Evolutionary conservation across 2,888 invertebrate species (phyloP).

Genomic region (Iphiclides podalirius): DNA sequence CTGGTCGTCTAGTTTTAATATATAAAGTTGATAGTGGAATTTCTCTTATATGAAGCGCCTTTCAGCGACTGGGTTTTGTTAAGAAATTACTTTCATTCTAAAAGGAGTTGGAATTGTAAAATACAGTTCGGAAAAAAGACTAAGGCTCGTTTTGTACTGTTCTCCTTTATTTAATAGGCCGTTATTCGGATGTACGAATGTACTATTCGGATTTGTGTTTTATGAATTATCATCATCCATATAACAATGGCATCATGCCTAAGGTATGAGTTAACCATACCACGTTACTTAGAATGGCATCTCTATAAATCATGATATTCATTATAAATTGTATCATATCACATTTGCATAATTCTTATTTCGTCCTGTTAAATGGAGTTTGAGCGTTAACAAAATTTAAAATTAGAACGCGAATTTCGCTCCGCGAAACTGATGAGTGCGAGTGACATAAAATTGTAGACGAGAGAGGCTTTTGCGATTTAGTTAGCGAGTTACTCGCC

Average conservation of each 20-base stretch:
- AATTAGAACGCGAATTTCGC: conserved; percentile 5
- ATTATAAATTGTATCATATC: too few species aligned
- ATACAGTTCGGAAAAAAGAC: neutral
- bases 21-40: neutral
- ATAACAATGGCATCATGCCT: neutral
- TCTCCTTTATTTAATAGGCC: neutral
- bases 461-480: conserved; percentile 14
- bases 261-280: neutral
- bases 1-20: conserved; percentile 30
- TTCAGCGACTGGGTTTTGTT: neutral
- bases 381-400: too few species aligned
- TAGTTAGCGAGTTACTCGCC: conserved; percentile 15
- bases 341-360: too few species aligned
- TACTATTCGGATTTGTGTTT: neutral
- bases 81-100: neutral
- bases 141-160: neutral
- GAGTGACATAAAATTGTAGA: conserved; percentile 7
- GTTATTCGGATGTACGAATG: neutral
- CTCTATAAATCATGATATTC: too few species aligned
- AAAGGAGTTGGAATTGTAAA: neutral
- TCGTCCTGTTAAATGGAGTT: too few species aligned
- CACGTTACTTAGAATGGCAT: too few species aligned
- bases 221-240: neutral
- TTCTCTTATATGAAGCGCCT: conserved; percentile 1
- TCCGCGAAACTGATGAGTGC: neutral